phyloP scores from a whole-genome alignment of 2,888 invertebrate genomes.

The Sesamia inferens region DNA sequence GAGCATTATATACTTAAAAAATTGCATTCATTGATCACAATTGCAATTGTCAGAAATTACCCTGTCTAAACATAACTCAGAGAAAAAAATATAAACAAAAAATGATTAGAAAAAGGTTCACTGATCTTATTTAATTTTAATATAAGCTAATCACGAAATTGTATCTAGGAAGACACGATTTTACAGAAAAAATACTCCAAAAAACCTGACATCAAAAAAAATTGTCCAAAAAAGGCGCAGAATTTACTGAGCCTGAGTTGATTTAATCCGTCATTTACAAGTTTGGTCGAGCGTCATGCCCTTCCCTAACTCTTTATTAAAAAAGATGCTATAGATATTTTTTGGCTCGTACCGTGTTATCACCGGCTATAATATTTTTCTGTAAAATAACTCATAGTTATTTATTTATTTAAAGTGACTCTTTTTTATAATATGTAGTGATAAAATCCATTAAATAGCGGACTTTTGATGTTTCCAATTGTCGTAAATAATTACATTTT shows the following conservation, averaged over 20 bases:
- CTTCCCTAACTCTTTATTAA: slow-evolving; percentile 52
- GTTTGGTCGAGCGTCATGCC: slow-evolving; percentile 34
- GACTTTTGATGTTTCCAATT: no score
- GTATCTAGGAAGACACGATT: slow-evolving; percentile 31
- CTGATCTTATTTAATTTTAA: slow-evolving; percentile 16
- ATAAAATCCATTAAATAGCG: no score
- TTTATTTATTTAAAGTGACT: no score
- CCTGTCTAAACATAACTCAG: no score
- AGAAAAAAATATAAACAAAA: neutral
- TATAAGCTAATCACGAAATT: slow-evolving; percentile 1
- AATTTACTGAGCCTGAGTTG: slow-evolving; percentile 34
- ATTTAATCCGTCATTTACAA: slow-evolving; percentile 44
- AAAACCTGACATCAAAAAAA: slow-evolving; percentile 42
- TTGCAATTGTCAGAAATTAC: slow-evolving; percentile 9
- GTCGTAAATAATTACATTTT: no score
- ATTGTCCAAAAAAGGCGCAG: slow-evolving; percentile 29
- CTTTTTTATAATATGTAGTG: no score
- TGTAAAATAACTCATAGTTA: no score
- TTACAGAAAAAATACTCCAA: neutral
- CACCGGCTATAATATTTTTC: neutral
- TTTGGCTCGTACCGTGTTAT: neutral
- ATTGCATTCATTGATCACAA: no score
- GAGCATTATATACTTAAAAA: no score
- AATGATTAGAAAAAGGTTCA: neutral
- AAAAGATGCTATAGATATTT: neutral